Conservation (phyloP, 1,140 invertebrate genomes). For the Rhyacophila brunnea region DNA sequence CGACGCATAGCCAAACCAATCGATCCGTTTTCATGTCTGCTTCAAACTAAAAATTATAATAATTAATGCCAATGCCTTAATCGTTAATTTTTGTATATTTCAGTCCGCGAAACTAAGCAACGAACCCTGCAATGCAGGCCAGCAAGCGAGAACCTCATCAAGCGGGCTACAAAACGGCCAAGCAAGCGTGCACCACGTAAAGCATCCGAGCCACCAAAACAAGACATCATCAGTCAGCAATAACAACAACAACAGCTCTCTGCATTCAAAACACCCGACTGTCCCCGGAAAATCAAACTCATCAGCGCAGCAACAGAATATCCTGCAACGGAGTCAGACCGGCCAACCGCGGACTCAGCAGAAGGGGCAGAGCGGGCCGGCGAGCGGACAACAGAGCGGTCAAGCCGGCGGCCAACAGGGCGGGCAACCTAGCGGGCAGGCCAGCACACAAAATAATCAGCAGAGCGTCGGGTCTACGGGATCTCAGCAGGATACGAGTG, state of each 20-base stretch:
- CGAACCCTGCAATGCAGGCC: background rate
- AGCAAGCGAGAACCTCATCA: background rate
- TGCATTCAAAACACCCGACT: background rate
- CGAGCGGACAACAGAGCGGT: conserved; percentile 4
- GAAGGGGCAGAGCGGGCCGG: conserved; percentile 1
- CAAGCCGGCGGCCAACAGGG: conserved; percentile 6
- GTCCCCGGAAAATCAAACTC: background rate
- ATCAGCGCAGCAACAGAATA: too few species aligned
- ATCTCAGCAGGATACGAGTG: too few species aligned
- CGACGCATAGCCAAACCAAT: too few species aligned
- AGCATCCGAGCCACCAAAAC: background rate
- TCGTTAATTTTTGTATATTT: background rate
- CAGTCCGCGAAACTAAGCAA: background rate
- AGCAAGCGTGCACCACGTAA: background rate
- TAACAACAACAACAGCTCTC: background rate
- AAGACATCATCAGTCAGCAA: background rate
- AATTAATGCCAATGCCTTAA: too few species aligned
- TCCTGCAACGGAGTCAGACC: background rate
- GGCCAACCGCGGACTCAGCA: conserved; percentile 18
- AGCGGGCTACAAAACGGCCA: background rate
- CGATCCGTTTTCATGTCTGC: too few species aligned
- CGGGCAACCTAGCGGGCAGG: conserved; percentile 5
- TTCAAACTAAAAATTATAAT: too few species aligned
- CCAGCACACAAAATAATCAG: conserved; percentile 1
- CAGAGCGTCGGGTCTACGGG: background rate